Evolutionary conservation across 2,113 vertebrate species (phyloP).

Genomic region (Cercocebus atys): DNA sequence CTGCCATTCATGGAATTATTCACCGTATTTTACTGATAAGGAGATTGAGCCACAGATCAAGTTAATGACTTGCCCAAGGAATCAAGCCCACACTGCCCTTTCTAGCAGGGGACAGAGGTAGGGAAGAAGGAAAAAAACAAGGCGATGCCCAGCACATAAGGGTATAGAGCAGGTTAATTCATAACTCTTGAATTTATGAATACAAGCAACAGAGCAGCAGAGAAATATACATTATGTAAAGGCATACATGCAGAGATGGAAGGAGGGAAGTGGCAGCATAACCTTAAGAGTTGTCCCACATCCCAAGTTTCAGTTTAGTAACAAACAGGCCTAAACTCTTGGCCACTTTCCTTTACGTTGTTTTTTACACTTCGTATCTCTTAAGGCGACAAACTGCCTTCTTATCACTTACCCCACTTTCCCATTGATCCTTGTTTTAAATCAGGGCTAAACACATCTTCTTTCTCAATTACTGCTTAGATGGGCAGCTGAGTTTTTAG

Average conservation of each 20-base stretch:
- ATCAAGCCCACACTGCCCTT: neutral
- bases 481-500: neutral
- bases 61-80: neutral
- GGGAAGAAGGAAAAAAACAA: neutral
- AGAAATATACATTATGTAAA: neutral
- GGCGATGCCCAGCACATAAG: accelerated
- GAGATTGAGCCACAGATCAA: neutral
- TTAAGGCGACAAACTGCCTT: neutral
- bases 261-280: too few relatives aligned
- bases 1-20: neutral
- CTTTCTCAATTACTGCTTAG: too few relatives aligned
- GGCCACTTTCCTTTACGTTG: neutral
- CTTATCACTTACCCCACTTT: too few relatives aligned
- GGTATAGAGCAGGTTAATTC: accelerated
- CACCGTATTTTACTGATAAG: neutral
- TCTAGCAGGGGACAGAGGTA: neutral
- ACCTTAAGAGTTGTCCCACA: neutral
- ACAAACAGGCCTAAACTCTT: neutral
- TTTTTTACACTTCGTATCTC: neutral
- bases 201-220: neutral
- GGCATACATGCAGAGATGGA: neutral
- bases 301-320: neutral
- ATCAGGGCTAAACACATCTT: too few relatives aligned
- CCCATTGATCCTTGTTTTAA: neutral
- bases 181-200: accelerated